These are phyloP conservation scores for Drosophila melanica DNA, from an alignment of 1,140 invertebrate genomes.

Conservation along the genomic window DNA sequence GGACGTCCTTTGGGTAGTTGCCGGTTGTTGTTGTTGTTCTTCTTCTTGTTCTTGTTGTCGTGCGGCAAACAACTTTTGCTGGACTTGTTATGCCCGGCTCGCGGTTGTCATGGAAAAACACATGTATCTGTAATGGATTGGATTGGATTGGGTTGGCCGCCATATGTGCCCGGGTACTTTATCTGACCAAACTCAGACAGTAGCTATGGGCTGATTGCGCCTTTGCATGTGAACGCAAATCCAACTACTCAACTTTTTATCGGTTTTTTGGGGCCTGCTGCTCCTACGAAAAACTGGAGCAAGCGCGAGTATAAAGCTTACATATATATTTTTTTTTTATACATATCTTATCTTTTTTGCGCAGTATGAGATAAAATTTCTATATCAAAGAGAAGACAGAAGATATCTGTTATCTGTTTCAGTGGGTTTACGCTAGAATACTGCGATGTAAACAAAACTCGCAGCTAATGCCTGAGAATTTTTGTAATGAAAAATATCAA, in stretches of 20 bases:
- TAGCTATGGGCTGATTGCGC: conserved; percentile 7
- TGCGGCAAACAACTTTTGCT: conserved; percentile 58
- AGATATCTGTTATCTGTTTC: conserved; percentile 37
- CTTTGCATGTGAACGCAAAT: conserved; percentile 41
- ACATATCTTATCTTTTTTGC: conserved; percentile 60
- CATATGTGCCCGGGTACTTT: neutral
- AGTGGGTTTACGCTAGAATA: neutral
- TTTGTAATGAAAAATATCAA: neutral
- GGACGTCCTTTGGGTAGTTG: conserved; percentile 63
- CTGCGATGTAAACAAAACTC: conserved; percentile 10
- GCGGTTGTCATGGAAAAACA: conserved; percentile 58
- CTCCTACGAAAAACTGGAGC: conserved; percentile 51
- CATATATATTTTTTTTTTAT: conserved; percentile 7
- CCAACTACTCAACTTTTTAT: conserved; percentile 21
- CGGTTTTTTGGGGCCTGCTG: conserved; percentile 15
- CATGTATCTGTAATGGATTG: conserved; percentile 2
- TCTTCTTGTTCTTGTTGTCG: conserved; percentile 34
- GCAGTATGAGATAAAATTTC: conserved; percentile 57
- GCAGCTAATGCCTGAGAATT: conserved; percentile 4
- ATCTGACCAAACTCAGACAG: conserved; percentile 35
- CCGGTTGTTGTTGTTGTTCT: conserved; percentile 23
- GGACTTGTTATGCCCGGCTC: conserved; percentile 61
- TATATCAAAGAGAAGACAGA: conserved; percentile 36
- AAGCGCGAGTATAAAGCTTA: conserved; percentile 26
- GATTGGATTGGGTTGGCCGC: conserved; percentile 9